Conservation (phyloP, 2,888 invertebrate species). For the Athrips mouffetella region DNA sequence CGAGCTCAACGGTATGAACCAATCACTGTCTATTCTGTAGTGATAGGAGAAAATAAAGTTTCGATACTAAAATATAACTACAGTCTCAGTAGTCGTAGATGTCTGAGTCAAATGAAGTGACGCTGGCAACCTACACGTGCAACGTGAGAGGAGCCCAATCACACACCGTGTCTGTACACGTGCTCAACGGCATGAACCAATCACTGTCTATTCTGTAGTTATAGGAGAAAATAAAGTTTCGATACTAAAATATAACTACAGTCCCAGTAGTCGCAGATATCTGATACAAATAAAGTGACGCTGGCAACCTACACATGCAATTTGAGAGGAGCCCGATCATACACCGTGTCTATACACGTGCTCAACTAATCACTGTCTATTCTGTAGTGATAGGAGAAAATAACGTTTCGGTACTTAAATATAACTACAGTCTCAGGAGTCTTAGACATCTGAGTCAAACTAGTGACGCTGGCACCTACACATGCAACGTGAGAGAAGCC, state of each 20-base stretch:
- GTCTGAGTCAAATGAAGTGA: constrained; percentile 74
- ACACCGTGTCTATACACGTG: constrained; percentile 83
- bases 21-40: too few species aligned
- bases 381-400: too few species aligned
- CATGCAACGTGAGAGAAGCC: constrained; percentile 68
- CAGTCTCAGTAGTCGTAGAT: too few species aligned
- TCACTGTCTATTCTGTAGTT: too few species aligned
- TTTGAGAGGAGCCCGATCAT: constrained; percentile 65
- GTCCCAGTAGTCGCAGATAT: too few species aligned
- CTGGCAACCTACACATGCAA: constrained; percentile 84
- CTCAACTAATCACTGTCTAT: too few species aligned
- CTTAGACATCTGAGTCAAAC: constrained; percentile 55
- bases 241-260: too few species aligned
- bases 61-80: too few species aligned
- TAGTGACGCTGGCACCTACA: constrained; percentile 83
- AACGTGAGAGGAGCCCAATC: constrained; percentile 64
- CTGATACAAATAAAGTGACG: constrained; percentile 75
- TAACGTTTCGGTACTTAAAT: too few species aligned
- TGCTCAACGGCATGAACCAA: constrained; percentile 80
- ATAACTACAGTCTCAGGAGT: too few species aligned
- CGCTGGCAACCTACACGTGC: constrained; percentile 84
- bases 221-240: too few species aligned
- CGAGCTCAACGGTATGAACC: constrained; percentile 81
- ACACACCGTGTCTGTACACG: constrained; percentile 83
- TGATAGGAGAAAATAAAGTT: too few species aligned